Evolutionary conservation across 2,797 vertebrate genomes (phyloP).

Genomic region (Poecilia wingei): DNA sequence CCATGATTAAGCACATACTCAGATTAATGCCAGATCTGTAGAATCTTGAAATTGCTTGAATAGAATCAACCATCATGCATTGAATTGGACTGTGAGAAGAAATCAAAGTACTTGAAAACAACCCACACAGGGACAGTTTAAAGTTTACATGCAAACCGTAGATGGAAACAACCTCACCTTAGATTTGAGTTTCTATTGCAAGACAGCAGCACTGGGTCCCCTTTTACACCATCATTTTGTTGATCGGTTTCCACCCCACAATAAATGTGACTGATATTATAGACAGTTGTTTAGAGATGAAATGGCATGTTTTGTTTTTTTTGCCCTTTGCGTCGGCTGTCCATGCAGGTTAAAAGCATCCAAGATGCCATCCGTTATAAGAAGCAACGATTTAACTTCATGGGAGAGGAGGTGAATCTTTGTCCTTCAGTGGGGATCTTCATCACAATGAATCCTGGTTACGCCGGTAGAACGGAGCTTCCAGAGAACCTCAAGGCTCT

Average conservation of each 20-base stretch:
- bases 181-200: not conserved
- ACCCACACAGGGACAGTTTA: not conserved
- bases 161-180: not conserved
- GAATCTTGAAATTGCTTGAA: not conserved
- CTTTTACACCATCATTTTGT: not conserved
- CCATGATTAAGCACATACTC: not conserved
- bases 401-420: slow-evolving; percentile 92
- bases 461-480: slow-evolving; percentile 93
- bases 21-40: not conserved
- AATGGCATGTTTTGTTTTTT: not conserved
- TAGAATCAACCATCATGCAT: not conserved
- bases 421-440: slow-evolving; percentile 94
- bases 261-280: not conserved
- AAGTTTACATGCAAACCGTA: not conserved
- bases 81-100: not conserved
- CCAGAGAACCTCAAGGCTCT: slow-evolving; percentile 97
- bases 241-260: not conserved
- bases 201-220: not conserved
- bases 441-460: slow-evolving; percentile 99
- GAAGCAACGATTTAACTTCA: slow-evolving; percentile 91
- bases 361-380: slow-evolving; percentile 94
- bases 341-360: slow-evolving; percentile 91
- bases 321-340: not conserved
- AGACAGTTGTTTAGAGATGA: not conserved
- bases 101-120: not conserved